Evolutionary conservation across 2,888 invertebrate species (phyloP).

Genomic region (Petrophora chlorosata): DNA sequence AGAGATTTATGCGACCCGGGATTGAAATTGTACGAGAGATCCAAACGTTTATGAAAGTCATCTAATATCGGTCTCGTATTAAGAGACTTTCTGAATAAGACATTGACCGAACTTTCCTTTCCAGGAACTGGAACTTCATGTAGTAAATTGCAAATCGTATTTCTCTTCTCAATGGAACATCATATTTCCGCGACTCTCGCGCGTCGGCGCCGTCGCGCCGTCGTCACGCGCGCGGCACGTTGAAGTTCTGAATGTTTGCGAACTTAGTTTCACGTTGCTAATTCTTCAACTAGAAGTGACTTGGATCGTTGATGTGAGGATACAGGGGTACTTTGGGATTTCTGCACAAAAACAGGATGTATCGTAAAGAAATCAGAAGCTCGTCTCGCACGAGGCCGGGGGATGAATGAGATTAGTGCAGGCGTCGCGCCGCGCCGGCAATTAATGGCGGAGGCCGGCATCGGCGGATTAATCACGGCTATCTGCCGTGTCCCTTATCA

Average conservation of each 20-base stretch:
- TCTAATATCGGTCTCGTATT: constrained; percentile 1
- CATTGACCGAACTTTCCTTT: neutral
- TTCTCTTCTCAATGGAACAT: neutral
- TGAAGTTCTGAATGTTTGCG: too few species aligned
- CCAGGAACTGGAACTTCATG: neutral
- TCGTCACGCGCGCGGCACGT: too few species aligned
- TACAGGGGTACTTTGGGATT: neutral
- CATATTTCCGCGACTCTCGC: neutral
- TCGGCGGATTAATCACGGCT: constrained; percentile 42
- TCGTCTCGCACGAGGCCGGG: neutral
- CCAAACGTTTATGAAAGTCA: constrained; percentile 17
- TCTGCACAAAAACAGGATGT: neutral
- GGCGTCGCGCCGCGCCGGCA: neutral
- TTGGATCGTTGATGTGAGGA: neutral
- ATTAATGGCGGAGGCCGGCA: neutral
- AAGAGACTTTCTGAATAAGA: neutral
- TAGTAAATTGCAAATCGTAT: neutral
- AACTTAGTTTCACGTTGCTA: too few species aligned
- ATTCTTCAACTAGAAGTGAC: too few species aligned
- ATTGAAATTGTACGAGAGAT: constrained; percentile 15
- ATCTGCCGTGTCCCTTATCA: constrained; percentile 45
- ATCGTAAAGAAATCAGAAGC: neutral
- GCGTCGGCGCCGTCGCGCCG: too few species aligned
- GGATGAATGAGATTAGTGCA: constrained; percentile 5
- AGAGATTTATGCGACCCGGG: constrained; percentile 26